A percentile compares a stretch with the other conserved stretches of the same genome.
Evolutionary conservation across 2,797 vertebrate genomes (phyloP).

Genomic region (Poeciliopsis turneri): DNA sequence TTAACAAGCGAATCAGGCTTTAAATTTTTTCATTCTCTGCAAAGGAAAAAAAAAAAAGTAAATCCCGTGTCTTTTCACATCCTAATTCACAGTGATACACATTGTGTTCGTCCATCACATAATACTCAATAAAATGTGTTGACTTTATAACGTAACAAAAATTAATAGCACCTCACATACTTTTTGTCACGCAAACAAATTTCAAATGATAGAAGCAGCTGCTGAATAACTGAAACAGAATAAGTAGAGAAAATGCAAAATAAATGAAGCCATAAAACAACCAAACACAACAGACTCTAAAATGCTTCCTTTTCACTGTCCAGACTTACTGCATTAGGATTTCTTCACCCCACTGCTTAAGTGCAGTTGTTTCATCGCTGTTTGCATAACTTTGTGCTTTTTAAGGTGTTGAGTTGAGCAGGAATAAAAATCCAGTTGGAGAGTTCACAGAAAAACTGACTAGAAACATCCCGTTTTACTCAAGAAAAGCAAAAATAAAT

Average conservation of each 20-base stretch:
- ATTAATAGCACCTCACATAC: background rate
- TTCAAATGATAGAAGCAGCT: background rate
- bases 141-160: background rate
- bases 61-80: background rate
- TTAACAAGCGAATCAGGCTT: background rate
- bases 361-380: conserved; percentile 11
- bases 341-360: conserved; percentile 16
- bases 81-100: background rate
- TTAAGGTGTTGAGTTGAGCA: background rate
- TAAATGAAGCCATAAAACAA: conserved; percentile 7
- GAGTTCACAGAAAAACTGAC: background rate
- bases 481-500: background rate
- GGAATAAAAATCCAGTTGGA: background rate
- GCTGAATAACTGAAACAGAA: conserved; percentile 29
- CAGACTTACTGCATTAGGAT: conserved; percentile 39
- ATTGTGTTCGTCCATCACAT: background rate
- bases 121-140: background rate
- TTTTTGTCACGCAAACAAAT: background rate
- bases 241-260: conserved; percentile 22
- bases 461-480: background rate
- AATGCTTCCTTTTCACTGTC: conserved; percentile 35
- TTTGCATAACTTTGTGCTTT: background rate
- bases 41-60: background rate
- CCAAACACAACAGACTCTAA: conserved; percentile 10
- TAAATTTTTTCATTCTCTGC: background rate